phyloP scores from a whole-genome alignment of 1,140 invertebrate genomes.

The Dendroctonus ponderosae region DNA sequence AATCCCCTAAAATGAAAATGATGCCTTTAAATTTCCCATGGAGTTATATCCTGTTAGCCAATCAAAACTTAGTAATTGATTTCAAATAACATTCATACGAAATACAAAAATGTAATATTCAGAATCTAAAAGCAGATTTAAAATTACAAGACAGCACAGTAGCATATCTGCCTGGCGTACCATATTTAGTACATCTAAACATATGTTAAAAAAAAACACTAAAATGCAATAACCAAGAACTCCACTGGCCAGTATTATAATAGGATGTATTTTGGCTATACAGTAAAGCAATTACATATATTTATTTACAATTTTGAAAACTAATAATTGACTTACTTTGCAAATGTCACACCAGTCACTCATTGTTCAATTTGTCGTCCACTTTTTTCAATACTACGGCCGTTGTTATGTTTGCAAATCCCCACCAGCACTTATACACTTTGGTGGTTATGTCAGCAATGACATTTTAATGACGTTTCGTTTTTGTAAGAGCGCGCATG shows the following conservation, averaged over 20 bases:
- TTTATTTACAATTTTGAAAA: background rate
- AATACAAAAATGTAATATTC: too few species aligned
- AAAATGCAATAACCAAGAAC: background rate
- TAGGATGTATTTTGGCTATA: background rate
- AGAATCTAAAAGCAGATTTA: too few species aligned
- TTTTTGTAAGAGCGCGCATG: too few species aligned
- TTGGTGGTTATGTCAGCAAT: slow-evolving; percentile 45
- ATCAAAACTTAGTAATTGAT: background rate
- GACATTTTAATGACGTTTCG: too few species aligned
- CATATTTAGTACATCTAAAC: background rate
- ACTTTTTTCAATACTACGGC: too few species aligned
- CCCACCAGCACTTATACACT: slow-evolving; percentile 48
- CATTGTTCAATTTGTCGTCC: too few species aligned
- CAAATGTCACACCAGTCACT: slow-evolving; percentile 45
- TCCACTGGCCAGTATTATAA: too few species aligned
- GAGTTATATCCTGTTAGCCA: too few species aligned
- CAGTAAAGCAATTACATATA: background rate
- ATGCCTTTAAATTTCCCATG: background rate
- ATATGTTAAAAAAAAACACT: background rate
- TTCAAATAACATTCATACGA: background rate
- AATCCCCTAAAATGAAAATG: background rate
- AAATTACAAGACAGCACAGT: background rate
- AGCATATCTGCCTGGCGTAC: too few species aligned
- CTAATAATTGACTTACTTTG: slow-evolving; percentile 42
- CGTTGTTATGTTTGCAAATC: slow-evolving; percentile 40